Evolutionary conservation across 2,888 invertebrate species (phyloP).

Genomic region (Myopa tessellatipennis): DNA sequence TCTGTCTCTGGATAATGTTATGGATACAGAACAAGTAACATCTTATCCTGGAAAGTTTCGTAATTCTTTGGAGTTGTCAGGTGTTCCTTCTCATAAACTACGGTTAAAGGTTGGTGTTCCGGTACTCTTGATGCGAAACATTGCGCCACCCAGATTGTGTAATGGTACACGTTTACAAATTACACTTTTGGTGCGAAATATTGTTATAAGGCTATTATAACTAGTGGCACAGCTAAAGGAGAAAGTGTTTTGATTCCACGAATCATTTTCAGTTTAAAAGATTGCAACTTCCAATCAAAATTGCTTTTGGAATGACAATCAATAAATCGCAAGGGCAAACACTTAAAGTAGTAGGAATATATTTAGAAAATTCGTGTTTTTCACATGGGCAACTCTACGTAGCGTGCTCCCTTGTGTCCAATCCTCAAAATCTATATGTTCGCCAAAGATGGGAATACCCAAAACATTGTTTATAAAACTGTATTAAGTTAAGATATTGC

Average conservation of each 20-base stretch:
- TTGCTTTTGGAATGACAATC: neutral
- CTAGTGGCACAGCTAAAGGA: too few relatives aligned
- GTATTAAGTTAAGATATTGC: too few relatives aligned
- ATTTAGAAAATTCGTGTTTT: conserved; percentile 38
- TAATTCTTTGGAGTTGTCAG: too few relatives aligned
- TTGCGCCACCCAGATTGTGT: neutral
- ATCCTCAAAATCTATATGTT: conserved; percentile 37
- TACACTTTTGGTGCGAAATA: too few relatives aligned
- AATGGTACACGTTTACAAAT: neutral
- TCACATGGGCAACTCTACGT: conserved; percentile 40
- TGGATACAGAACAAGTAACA: too few relatives aligned
- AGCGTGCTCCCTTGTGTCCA: conserved; percentile 38
- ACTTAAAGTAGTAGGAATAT: conserved; percentile 13
- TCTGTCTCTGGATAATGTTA: too few relatives aligned
- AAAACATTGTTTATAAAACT: neutral
- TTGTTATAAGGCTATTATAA: too few relatives aligned
- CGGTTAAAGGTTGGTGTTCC: neutral
- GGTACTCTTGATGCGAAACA: neutral
- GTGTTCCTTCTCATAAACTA: too few relatives aligned
- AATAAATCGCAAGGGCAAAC: too few relatives aligned
- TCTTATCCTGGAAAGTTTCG: too few relatives aligned
- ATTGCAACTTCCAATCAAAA: neutral
- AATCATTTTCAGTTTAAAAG: neutral
- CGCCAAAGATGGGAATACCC: conserved; percentile 13
- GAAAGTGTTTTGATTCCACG: neutral